phyloP scores from a whole-genome alignment of 2,888 invertebrate species.

The Phrixothrix hirtus region DNA sequence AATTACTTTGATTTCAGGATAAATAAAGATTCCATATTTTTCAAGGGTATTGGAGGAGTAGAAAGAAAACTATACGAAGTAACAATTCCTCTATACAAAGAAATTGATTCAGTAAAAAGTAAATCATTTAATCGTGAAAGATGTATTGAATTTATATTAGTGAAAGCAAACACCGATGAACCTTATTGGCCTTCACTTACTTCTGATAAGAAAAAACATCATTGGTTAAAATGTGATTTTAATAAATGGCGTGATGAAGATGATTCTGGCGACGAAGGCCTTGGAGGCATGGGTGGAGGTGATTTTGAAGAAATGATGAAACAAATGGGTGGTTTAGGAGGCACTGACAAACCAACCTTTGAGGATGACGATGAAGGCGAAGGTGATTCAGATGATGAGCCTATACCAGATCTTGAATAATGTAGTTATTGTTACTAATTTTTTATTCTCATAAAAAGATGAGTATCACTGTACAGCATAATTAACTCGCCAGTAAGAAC shows the following conservation, averaged over 20 bases:
- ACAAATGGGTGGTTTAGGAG: constrained; percentile 68
- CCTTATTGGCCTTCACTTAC: constrained; percentile 89
- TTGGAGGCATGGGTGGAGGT: constrained; percentile 56
- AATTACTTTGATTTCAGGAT: constrained; percentile 56
- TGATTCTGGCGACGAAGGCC: constrained; percentile 81
- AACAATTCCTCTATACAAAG: constrained; percentile 80
- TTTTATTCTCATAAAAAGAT: constrained; percentile 10
- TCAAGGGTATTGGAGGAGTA: constrained; percentile 83
- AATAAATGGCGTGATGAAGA: constrained; percentile 98
- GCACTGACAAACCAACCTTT: constrained; percentile 65
- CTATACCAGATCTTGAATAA: constrained; percentile 74
- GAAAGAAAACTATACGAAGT: constrained; percentile 87
- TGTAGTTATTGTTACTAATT: constrained; percentile 20
- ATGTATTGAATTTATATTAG: constrained; percentile 74
- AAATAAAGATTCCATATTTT: constrained; percentile 73
- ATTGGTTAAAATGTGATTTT: constrained; percentile 97
- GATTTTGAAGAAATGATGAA: constrained; percentile 75
- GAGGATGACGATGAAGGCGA: constrained; percentile 70
- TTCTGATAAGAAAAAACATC: constrained; percentile 84
- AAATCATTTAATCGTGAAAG: constrained; percentile 72
- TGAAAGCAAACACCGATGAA: constrained; percentile 67
- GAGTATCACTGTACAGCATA: constrained; percentile 1
- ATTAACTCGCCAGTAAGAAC: too few species aligned
- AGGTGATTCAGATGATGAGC: constrained; percentile 80
- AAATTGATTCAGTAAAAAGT: constrained; percentile 81